Evolutionary conservation across 2,888 invertebrate genomes (phyloP), one percentile per base, ranked within the genome.

Genomic region (Trichacis sp.): DNA sequence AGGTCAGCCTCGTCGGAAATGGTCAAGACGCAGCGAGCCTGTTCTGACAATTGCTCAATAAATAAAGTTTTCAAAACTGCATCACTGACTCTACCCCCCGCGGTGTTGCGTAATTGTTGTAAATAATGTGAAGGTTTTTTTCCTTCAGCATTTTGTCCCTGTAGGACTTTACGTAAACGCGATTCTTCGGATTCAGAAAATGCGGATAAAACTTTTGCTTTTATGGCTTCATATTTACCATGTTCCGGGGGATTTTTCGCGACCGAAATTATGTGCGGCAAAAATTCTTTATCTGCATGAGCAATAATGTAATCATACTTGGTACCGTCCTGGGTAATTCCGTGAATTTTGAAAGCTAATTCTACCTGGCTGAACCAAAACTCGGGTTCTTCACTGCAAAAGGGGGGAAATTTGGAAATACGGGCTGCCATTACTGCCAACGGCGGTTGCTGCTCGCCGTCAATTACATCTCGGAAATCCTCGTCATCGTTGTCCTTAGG

Each of bases 171-270:
- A 11, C 40, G 11, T 5, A 38, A 11, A 3, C 15, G 12, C 4
- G 40, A 3, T 24, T 56, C 55, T 11, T 43, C 17, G 8, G 62
- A 49, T 29, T 52, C 52, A n/a, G 17, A 42, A 2, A 42, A n/a
- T 9, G 6, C 20, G 9, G 15, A 18, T 12, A 53, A 29, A 19
- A 53, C 30, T n/a, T 43, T 29, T 5, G 12, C 4, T 42, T 42
- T 42, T 5, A 42, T 2, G 9, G 15, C 9, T 14, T 42, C 42
- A 15, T 42, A 42, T 15, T 15, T 52, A 24, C 17, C 42, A n/a
- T 52, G 43, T 4, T 5, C 29, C 2, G 52, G 52, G 17, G 52
- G 52, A 43, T 52, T 52, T 30, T 12, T 51, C 50, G 20, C 50
- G 19, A 15, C 33, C 50, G 4, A 51, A 11, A 9, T 36, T 15